Percentiles rank a stretch among this genome's conserved stretches.
phyloP scores from a whole-genome alignment of 2,113 vertebrate species.

The Pelecanus crispus region DNA sequence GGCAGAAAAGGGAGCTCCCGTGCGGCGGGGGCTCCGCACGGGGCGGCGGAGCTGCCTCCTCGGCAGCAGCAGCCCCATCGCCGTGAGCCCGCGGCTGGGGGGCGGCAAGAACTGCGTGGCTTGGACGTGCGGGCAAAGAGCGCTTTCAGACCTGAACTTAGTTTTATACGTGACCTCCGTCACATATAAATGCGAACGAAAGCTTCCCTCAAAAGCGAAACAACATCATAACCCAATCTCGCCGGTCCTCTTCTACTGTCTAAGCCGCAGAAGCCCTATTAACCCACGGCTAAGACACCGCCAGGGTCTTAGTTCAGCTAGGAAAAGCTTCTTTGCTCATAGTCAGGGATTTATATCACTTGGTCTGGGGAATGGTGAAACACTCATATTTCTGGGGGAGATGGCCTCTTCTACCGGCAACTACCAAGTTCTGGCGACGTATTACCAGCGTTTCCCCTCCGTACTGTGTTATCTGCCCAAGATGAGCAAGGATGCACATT shows the following conservation, averaged over 20 bases:
- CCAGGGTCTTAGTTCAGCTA: background rate
- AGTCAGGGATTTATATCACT: background rate
- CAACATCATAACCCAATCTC: background rate
- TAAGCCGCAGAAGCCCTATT: background rate
- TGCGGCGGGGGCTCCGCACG: rapidly evolving
- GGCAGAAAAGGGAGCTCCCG: background rate
- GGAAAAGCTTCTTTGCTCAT: background rate
- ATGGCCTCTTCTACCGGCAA: background rate
- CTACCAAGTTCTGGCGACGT: background rate
- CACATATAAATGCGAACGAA: no score
- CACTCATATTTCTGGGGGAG: background rate
- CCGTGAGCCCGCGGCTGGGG: background rate
- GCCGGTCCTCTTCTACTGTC: background rate
- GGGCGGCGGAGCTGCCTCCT: background rate
- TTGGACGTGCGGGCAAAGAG: no score
- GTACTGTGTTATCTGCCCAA: background rate
- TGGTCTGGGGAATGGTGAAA: background rate
- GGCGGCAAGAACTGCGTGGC: background rate
- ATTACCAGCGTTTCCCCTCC: rapidly evolving
- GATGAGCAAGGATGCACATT: background rate
- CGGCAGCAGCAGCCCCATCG: background rate
- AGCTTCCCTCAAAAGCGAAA: background rate
- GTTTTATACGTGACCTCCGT: background rate
- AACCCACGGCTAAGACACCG: background rate
- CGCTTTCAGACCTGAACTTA: background rate